Evolutionary conservation across 1,140 invertebrate species (phyloP).

Genomic region (Drosophila nigrodunni): DNA sequence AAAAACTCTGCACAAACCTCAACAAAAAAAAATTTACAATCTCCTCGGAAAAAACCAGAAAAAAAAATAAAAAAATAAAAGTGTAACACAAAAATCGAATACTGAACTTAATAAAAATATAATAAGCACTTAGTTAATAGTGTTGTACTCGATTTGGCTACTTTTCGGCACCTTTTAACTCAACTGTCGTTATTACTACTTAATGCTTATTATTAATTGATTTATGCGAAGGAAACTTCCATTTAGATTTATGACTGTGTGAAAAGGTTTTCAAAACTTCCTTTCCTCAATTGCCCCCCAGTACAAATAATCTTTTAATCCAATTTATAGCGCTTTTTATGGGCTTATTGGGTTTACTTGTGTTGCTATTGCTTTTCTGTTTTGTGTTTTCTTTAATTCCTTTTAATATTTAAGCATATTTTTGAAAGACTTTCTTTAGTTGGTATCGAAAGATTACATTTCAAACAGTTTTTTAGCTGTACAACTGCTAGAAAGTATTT

Average conservation of each 20-base stretch:
- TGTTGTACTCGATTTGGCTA: constrained; percentile 15
- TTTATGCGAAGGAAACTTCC: constrained; percentile 56
- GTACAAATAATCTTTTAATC: constrained; percentile 15
- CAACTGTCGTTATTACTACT: constrained; percentile 46
- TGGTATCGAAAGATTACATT: not conserved
- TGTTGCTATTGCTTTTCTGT: not conserved
- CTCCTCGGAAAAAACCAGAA: constrained; percentile 12
- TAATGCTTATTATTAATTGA: constrained; percentile 66
- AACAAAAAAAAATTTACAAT: constrained; percentile 8
- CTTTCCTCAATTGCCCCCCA: constrained; percentile 13
- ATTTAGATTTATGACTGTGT: constrained; percentile 73
- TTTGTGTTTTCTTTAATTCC: not conserved
- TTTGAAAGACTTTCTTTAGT: not conserved
- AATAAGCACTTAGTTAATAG: constrained; percentile 3
- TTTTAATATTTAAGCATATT: not conserved
- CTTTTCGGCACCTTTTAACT: constrained; percentile 60
- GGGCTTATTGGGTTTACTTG: not conserved
- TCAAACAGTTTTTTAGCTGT: not conserved
- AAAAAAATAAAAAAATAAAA: constrained; percentile 14
- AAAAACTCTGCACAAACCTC: constrained; percentile 33
- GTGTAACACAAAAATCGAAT: not conserved
- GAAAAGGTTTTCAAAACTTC: constrained; percentile 67
- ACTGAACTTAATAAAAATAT: constrained; percentile 6
- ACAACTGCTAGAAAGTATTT: not conserved
- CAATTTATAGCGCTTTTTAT: not conserved